Base-by-base conservation (phyloP, 2,797 vertebrate species). In the Dendrocincla fuliginosa region DNA sequence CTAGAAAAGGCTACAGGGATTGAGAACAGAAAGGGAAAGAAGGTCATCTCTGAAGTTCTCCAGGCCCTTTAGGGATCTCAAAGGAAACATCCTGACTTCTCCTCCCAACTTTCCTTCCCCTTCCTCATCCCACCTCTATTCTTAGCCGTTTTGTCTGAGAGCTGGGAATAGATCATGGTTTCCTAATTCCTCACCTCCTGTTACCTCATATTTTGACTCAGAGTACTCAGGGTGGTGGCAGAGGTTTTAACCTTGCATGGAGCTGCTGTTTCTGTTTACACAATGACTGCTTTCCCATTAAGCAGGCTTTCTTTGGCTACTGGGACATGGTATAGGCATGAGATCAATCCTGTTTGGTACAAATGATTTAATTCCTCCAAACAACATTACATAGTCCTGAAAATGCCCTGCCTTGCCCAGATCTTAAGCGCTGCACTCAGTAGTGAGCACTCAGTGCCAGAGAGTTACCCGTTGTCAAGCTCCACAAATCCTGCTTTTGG, bases 31-130 rank as follows among this genome's bases (percentile, higher is more conserved):
- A 61, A 75, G 88, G 87, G 90, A 90, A 88, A 94, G 65, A 49
- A 71, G 55, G 77, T 86, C 28, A 46, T 49, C 61, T 86, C 77
- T 91, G 23, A 86, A 88, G 63, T 57, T 93, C 85, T 87, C 63
- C 83, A 67, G 42, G 83, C 91, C 85, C 77, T 82, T 93, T 7
- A 81, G 90, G 50, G 80, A 63, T 91, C 95, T 84, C 95, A 95
- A 65, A 94, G 96, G 95, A 97, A 97, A 74, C 24, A n/a, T 80
- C 75, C 87, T 68, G 77, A 95, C 81, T 96, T 96, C 92, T 95
- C 88, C 93, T 90, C 94, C 96, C 84, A 56, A 35, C 63, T 93
- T 70, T 56, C 86, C 95, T 95, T 96, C 95, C 95, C 19, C 50
- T 97, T 95, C 90, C 93, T 94, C 88, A 75, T 46, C 55, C 92